Evolutionary conservation across 2,797 vertebrate genomes (phyloP), one percentile per base, ranked within the genome.

Genomic region (Rhinatrema bivittatum): DNA sequence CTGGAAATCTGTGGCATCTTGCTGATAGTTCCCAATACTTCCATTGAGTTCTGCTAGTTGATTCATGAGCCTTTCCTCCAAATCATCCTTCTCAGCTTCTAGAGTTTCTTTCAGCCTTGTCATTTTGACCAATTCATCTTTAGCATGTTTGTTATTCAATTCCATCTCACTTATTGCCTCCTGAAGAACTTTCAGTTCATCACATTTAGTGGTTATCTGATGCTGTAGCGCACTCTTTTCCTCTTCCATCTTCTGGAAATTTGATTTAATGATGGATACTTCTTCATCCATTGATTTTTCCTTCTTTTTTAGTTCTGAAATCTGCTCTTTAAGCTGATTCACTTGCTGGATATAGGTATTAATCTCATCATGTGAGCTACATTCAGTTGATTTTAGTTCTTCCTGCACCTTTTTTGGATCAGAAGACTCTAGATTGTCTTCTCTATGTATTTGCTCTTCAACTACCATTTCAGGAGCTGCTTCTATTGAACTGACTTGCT

Each of bases 31-130:
- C 2, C 93, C 96, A 9, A 99, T 97, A 58, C 88, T 97, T 20
- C 96, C 94, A n/a, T 99, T 99, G 33, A 99, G 87, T 69, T 97
- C 91, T 25, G 96, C 94, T 66, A 99, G 47, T 48, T 99, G 95
- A 73, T 98, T 93, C 96, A 99, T 99, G 22, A 99, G 80, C 41
- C 87, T 79, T 58, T 99, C 96, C 72, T 99, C 96, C 36, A 99
- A 74, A 50, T 98, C 93, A 41, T 98, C 96, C 39, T 95, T 98
- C 60, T 98, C 94, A 1, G 69, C 53, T 46, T 90, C 93, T 5
- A 93, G 72, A 0, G 13, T 15, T 3, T 75, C 61, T 21, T 79
- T 82, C 39, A 80, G 72, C 29, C 50, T 72, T 23, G 79, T 73
- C 36, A 87, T 67, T 53, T 80, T 84, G 25, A 74, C 49, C 6